phyloP scores from a whole-genome alignment of 2,113 vertebrate species.

The Anser cygnoides region DNA sequence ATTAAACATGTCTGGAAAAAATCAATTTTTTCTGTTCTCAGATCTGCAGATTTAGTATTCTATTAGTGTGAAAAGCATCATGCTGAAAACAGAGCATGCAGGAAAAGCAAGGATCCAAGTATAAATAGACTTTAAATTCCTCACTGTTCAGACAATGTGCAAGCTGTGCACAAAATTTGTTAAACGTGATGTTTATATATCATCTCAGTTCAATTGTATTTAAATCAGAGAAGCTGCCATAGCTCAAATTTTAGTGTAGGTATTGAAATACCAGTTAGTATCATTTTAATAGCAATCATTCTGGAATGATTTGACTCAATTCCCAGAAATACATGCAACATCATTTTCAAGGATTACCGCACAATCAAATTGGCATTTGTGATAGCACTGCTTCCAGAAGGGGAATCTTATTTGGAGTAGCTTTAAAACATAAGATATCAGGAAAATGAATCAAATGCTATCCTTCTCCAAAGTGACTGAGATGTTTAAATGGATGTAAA shows the following conservation, averaged over 20 bases:
- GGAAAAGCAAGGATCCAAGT: not conserved
- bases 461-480: not conserved
- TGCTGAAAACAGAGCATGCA: not conserved
- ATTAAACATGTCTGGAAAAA: not conserved
- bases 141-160: not conserved
- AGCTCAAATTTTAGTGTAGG: not conserved
- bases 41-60: not conserved
- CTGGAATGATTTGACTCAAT: not conserved
- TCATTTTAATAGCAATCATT: not conserved
- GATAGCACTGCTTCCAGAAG: not conserved
- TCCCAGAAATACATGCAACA: not conserved
- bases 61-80: not conserved
- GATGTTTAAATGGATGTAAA: not conserved
- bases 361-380: not conserved
- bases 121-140: not conserved
- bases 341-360: not conserved
- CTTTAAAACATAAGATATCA: not conserved
- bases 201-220: not conserved
- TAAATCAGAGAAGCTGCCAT: not conserved
- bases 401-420: not conserved
- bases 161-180: not conserved
- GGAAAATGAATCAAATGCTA: not conserved
- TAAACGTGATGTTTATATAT: not conserved
- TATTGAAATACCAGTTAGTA: not conserved
- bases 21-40: conserved; percentile 27